Conservation (phyloP, 2,888 invertebrate genomes). For the Plebejus anna region DNA sequence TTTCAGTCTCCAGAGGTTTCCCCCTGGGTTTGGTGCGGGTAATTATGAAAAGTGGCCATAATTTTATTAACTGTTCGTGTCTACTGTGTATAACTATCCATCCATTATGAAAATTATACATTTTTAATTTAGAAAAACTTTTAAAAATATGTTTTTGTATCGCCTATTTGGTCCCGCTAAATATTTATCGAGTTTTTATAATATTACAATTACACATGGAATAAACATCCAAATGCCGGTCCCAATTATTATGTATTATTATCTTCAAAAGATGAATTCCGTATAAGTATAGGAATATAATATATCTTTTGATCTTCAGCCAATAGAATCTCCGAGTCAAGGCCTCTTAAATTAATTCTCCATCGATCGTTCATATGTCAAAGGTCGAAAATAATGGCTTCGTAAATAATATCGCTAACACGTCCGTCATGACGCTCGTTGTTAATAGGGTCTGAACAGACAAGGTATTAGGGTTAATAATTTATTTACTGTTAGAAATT, state of each 20-base stretch:
- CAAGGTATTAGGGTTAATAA: too few species aligned
- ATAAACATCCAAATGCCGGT: neutral
- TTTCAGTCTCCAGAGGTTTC: neutral
- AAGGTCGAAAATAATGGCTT: slow-evolving; percentile 21
- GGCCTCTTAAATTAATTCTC: slow-evolving; percentile 22
- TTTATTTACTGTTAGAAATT: too few species aligned
- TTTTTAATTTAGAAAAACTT: neutral
- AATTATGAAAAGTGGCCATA: neutral
- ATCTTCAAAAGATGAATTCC: neutral
- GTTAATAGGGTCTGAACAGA: neutral
- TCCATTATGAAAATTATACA: neutral
- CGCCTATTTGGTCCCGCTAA: too few species aligned
- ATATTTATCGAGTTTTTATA: too few species aligned
- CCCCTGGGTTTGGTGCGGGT: neutral
- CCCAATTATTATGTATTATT: neutral
- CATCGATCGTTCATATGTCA: slow-evolving; percentile 15
- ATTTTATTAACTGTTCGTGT: neutral
- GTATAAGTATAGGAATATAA: neutral
- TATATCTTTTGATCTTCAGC: slow-evolving; percentile 5
- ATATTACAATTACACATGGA: neutral
- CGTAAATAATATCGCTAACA: slow-evolving; percentile 13
- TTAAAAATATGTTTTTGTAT: neutral
- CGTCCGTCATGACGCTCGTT: neutral
- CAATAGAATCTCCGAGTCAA: slow-evolving; percentile 11
- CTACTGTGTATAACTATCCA: neutral